Percentiles rank a stretch among this genome's conserved stretches.
Conservation (phyloP, 2,113 vertebrate species). For the Pungitius pungitius region DNA sequence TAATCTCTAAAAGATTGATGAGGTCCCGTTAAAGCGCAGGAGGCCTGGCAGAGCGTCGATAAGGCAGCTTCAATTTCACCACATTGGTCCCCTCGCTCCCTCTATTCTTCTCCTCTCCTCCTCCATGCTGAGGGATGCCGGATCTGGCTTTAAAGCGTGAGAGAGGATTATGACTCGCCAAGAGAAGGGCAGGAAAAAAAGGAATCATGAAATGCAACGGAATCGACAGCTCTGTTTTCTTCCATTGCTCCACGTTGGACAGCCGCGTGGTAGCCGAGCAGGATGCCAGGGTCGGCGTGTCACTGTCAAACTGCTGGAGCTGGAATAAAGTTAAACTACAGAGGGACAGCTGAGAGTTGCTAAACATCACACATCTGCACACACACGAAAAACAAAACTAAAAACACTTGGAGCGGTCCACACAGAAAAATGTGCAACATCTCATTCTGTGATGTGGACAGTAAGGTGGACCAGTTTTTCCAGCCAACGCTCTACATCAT, state of each 20-base stretch:
- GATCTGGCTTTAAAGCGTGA: background rate
- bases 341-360: slow-evolving; percentile 54
- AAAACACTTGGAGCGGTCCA: slow-evolving; percentile 25
- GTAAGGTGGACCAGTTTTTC: slow-evolving; percentile 89
- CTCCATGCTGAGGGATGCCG: background rate
- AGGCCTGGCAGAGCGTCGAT: slow-evolving; percentile 58
- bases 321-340: slow-evolving; percentile 42
- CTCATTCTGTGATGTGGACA: slow-evolving; percentile 88
- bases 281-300: slow-evolving; percentile 37
- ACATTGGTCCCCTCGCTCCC: slow-evolving; percentile 31
- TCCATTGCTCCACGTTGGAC: slow-evolving; percentile 20
- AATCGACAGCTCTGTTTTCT: slow-evolving; percentile 18
- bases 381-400: background rate
- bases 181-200: slow-evolving; percentile 19
- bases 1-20: slow-evolving; percentile 68
- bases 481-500: slow-evolving; percentile 90
- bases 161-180: slow-evolving; percentile 29
- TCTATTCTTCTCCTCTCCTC: slow-evolving; percentile 25
- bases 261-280: slow-evolving; percentile 25
- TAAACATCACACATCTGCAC: slow-evolving; percentile 8
- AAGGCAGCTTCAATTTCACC: slow-evolving; percentile 62
- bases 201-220: slow-evolving; percentile 50
- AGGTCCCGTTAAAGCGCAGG: slow-evolving; percentile 41
- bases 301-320: slow-evolving; percentile 54
- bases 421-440: slow-evolving; percentile 85